These are phyloP conservation scores for Sinohyriopsis cumingii DNA, from an alignment of 2,888 invertebrate genomes.

Conservation along the genomic window DNA sequence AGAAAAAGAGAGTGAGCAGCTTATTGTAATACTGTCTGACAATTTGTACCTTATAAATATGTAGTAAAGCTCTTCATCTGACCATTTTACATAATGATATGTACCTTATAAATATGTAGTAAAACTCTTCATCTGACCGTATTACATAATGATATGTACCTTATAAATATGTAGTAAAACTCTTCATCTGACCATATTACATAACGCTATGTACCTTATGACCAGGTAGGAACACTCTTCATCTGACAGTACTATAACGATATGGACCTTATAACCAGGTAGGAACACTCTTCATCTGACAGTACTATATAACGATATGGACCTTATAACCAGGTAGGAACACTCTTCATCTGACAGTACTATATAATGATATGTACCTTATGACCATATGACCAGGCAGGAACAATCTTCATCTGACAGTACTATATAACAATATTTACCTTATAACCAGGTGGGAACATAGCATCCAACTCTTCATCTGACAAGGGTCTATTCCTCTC, in stretches of 20 bases:
- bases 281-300: constrained; percentile 80
- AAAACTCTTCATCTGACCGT: background rate
- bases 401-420: background rate
- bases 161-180: constrained; percentile 99
- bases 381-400: too few species aligned
- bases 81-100: too few species aligned
- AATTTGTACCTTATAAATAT: constrained; percentile 90
- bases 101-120: too few species aligned
- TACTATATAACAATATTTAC: constrained; percentile 72
- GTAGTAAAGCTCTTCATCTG: constrained; percentile 81
- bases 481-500: constrained; percentile 96
- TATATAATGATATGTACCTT: constrained; percentile 75
- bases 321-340: constrained; percentile 99
- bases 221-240: background rate
- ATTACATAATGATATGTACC: constrained; percentile 73
- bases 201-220: constrained; percentile 69
- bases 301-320: constrained; percentile 13
- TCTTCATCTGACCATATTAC: constrained; percentile 97
- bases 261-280: constrained; percentile 91
- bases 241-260: background rate
- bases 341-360: constrained; percentile 98
- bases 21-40: background rate
- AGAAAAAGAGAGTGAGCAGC: too few species aligned
- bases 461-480: constrained; percentile 96
- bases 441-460: constrained; percentile 99